Evolutionary conservation across 2,113 vertebrate species (phyloP).

Genomic region (Cynocephalus volans): DNA sequence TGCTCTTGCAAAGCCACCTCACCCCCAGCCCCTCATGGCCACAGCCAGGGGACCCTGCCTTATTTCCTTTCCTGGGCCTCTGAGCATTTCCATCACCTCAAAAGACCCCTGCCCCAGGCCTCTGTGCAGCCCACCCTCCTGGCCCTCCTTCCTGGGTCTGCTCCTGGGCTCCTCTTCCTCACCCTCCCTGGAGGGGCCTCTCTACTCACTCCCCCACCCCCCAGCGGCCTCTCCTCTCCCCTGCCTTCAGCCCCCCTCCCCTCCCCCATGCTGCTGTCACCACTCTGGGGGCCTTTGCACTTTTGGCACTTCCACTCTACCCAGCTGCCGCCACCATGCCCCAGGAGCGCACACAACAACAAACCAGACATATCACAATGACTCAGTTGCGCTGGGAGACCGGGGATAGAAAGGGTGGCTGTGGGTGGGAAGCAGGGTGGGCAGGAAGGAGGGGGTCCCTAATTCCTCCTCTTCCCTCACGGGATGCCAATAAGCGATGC

Average conservation of each 20-base stretch:
- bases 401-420: neutral
- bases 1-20: neutral
- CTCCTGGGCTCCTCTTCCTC: neutral
- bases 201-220: neutral
- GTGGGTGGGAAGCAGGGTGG: neutral
- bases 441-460: neutral
- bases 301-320: neutral
- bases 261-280: neutral
- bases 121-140: neutral
- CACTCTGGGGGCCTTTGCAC: neutral
- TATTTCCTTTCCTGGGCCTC: neutral
- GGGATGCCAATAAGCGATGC: neutral
- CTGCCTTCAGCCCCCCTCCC: neutral
- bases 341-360: neutral
- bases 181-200: neutral
- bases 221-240: neutral
- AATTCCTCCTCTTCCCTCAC: neutral
- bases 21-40: neutral
- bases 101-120: neutral
- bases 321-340: neutral
- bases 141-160: neutral
- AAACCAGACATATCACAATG: too few species aligned
- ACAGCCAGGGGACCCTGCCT: neutral
- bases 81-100: accelerated
- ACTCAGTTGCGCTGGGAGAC: neutral